Evolutionary conservation across 2,113 vertebrate genomes (phyloP), one percentile per base, ranked within the genome.

Genomic region (Eurystomus gularis): DNA sequence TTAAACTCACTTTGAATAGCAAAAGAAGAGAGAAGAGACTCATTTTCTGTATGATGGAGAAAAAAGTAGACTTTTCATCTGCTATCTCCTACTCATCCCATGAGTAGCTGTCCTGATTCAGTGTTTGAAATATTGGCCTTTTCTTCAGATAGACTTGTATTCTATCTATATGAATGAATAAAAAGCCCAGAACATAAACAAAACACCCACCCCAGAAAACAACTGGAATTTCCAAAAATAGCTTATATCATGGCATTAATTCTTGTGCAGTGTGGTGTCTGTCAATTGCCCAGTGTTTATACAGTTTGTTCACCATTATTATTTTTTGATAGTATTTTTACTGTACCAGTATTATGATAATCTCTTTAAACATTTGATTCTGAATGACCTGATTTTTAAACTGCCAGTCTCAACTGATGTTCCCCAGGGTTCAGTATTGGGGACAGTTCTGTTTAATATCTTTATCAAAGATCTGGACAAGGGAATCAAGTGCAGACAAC

Each of bases 361-460:
- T 93, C 33, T 84, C 31, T 95, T 91, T 76, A 94, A 96, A 65
- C 11, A 76, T 48, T 54, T 94, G 61, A 79, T 75, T 84, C 33
- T 55, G 57, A 87, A 37, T 78, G 78, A 87, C 87, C 84, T 93
- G 26, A 90, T 91, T 96, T 90, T 82, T 69, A 82, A 96, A 87
- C 48, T 87, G 40, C n/a, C n/a, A n/a, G n/a, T n/a, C n/a, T n/a
- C n/a, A n/a, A n/a, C n/a, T n/a, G n/a, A n/a, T n/a, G n/a, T n/a
- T n/a, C n/a, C n/a, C n/a, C n/a, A n/a, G n/a, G n/a, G n/a, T n/a
- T n/a, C n/a, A n/a, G n/a, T n/a, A n/a, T n/a, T n/a, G n/a, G n/a
- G n/a, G n/a, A n/a, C n/a, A n/a, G n/a, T n/a, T n/a, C n/a, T n/a
- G n/a, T n/a, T n/a, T n/a, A n/a, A n/a, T n/a, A n/a, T n/a, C n/a